Conservation (phyloP, 2,113 vertebrate species). For the Gambusia affinis region DNA sequence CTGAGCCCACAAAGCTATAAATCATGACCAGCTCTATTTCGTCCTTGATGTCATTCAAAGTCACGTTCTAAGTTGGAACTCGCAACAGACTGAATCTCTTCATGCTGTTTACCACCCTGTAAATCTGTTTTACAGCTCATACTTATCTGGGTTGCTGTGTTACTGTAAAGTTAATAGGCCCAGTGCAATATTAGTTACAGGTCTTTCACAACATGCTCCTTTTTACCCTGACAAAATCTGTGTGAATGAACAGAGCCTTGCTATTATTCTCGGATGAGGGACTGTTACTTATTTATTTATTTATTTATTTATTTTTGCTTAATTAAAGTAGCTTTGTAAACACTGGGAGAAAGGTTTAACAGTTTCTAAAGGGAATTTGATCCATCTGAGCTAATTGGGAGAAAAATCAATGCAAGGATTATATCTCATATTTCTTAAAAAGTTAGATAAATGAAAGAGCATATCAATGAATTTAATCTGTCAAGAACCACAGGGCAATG, state of each 20-base stretch:
- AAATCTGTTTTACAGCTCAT: constrained; percentile 58
- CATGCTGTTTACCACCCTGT: constrained; percentile 38
- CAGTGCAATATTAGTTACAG: constrained; percentile 46
- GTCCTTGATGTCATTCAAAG: constrained; percentile 67
- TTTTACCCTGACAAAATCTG: constrained; percentile 50
- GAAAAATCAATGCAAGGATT: constrained; percentile 47
- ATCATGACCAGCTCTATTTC: constrained; percentile 49
- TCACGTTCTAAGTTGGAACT: constrained; percentile 59
- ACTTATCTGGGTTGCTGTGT: constrained; percentile 51
- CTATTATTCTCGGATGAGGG: constrained; percentile 72
- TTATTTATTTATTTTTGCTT: constrained; percentile 11
- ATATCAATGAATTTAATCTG: constrained; percentile 33
- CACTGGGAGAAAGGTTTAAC: constrained; percentile 55
- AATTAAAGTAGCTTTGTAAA: constrained; percentile 59
- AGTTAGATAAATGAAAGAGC: constrained; percentile 38
- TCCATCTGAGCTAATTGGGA: constrained; percentile 60
- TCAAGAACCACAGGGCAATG: constrained; percentile 47
- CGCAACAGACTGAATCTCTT: constrained; percentile 53
- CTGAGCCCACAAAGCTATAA: constrained; percentile 54
- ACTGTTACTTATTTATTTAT: constrained; percentile 35
- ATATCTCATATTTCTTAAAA: constrained; percentile 37
- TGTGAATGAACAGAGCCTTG: constrained; percentile 37
- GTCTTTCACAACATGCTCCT: constrained; percentile 51
- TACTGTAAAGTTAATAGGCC: constrained; percentile 71
- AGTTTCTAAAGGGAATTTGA: constrained; percentile 36